Evolutionary conservation across 1,140 invertebrate genomes (phyloP), one percentile per base, ranked within the genome.

Genomic region (Lethocerus indicus): DNA sequence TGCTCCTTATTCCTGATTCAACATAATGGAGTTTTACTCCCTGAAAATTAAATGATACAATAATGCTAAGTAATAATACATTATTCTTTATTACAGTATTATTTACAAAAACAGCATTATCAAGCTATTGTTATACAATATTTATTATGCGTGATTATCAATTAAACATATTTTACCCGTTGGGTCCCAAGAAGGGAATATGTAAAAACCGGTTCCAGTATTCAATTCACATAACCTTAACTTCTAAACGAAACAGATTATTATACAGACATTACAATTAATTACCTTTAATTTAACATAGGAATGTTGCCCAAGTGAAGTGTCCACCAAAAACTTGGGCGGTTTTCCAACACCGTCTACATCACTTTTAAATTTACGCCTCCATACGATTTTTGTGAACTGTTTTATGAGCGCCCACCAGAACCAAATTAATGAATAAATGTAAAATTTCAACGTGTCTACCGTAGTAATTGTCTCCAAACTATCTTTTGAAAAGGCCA

Each of bases 21-120:
- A 86, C 78, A 59, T 83, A 86, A 66, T 86, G 82, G 24, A 85
- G 71, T 64, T 81, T 82, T 14, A 79, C 68, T 23, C 73, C 71
- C 79, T 83, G 57, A 40, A 69, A 53, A 50, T 7, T 12, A n/a
- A 6, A 13, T n/a, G 14, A 40, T 9, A 6, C 21, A 40, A 12
- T 12, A 32, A 32, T 32, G 9, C 16, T 32, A 32, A 32, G 16
- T 16, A 32, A 32, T 16, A 12, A 12, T 12, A 12, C 16, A 12
- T 32, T 32, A 12, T 12, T 12, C 9, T 32, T 32, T 12, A 32
- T 32, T 26, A 51, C 28, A 41, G 20, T 28, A 3, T 13, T 21
- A 25, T 18, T 28, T 40, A 43, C 12, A 14, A 46, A 29, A 47
- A 12, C 35, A 40, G 7, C 21, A 40, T 18, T 6, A 40, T 40